Evolutionary conservation across 2,797 vertebrate genomes (phyloP).

Genomic region (Poecilia gillii): DNA sequence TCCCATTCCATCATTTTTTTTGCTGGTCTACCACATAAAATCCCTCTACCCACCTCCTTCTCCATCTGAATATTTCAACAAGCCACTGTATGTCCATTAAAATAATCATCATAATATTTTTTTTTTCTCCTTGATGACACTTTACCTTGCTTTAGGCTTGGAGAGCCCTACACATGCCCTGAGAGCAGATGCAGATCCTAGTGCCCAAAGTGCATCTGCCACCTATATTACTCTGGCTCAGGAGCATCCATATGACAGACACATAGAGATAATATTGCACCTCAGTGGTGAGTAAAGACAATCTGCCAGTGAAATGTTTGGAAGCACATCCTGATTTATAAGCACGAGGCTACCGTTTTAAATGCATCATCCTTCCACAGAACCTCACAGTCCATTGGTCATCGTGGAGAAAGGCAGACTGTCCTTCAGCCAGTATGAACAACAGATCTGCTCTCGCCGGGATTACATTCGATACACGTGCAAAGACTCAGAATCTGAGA

Average conservation of each 20-base stretch:
- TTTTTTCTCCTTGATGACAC: background rate
- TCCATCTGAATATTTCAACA: background rate
- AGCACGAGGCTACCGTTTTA: background rate
- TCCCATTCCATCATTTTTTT: background rate
- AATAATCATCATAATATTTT: background rate
- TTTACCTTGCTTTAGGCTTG: slow-evolving; percentile 80
- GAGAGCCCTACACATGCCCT: slow-evolving; percentile 94
- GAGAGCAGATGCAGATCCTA: slow-evolving; percentile 91
- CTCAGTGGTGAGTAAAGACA: slow-evolving; percentile 88
- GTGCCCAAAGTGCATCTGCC: slow-evolving; percentile 90
- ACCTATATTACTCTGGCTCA: slow-evolving; percentile 95
- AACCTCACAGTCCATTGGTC: slow-evolving; percentile 91
- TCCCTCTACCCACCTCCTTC: background rate
- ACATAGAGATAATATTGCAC: slow-evolving; percentile 93
- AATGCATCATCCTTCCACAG: slow-evolving; percentile 65
- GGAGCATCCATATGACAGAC: slow-evolving; percentile 88
- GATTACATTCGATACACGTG: slow-evolving; percentile 86
- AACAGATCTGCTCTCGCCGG: slow-evolving; percentile 84
- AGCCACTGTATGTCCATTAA: background rate
- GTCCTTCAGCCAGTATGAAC: slow-evolving; percentile 88
- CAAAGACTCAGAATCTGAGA: slow-evolving; percentile 87
- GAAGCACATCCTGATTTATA: background rate
- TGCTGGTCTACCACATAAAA: background rate
- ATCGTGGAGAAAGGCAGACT: slow-evolving; percentile 89
- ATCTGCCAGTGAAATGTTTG: background rate